These are phyloP conservation scores for Cyanistes caeruleus DNA, from an alignment of 2,113 vertebrate species.

Conservation along the genomic window DNA sequence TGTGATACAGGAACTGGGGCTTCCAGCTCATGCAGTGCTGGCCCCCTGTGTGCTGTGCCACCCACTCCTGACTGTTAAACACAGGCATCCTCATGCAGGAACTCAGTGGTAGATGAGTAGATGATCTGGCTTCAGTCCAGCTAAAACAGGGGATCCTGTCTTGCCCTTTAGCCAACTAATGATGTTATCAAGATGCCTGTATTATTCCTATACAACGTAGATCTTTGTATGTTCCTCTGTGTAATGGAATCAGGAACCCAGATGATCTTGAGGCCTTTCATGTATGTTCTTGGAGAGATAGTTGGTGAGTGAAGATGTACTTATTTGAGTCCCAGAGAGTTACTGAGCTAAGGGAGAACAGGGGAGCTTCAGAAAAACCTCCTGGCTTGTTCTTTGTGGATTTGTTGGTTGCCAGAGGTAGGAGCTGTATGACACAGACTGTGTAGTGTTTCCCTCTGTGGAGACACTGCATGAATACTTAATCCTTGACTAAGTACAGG, in stretches of 20 bases:
- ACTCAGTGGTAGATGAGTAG: neutral
- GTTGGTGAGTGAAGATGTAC: neutral
- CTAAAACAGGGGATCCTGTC: neutral
- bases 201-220: neutral
- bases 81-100: neutral
- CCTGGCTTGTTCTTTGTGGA: neutral
- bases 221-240: neutral
- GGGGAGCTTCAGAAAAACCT: neutral
- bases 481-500: neutral
- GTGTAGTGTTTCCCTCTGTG: neutral
- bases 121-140: neutral
- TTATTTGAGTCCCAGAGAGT: neutral
- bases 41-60: neutral
- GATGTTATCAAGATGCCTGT: neutral
- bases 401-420: neutral
- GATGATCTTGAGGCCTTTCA: neutral
- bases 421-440: neutral
- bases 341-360: neutral
- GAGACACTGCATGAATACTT: neutral
- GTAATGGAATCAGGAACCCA: neutral
- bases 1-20: neutral
- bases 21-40: slow-evolving; percentile 26
- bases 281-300: neutral
- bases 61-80: slow-evolving; percentile 6
- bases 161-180: neutral